Evolutionary conservation across 2,888 invertebrate species (phyloP).

Genomic region (Zygaena filipendulae): DNA sequence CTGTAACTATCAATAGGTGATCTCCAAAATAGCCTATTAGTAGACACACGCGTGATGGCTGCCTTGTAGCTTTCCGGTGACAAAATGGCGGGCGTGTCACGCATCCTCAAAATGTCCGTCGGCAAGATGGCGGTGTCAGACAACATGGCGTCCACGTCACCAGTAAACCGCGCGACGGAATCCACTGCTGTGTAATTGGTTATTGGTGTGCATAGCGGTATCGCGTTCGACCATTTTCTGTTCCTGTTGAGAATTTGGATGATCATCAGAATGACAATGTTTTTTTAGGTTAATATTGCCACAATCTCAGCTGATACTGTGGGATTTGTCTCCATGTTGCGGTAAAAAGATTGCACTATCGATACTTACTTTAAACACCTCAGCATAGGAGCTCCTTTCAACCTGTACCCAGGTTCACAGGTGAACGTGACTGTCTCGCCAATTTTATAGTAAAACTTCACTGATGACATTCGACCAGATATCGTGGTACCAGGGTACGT

Average conservation of each 20-base stretch:
- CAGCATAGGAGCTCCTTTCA: constrained; percentile 82
- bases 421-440: constrained; percentile 87
- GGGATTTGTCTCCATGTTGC: no score
- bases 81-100: constrained; percentile 53
- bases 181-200: constrained; percentile 50
- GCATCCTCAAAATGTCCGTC: constrained; percentile 42
- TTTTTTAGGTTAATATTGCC: not conserved
- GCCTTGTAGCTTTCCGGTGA: constrained; percentile 52
- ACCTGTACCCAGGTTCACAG: constrained; percentile 79
- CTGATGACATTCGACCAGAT: constrained; percentile 86
- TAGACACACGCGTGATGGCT: constrained; percentile 49
- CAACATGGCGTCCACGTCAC: constrained; percentile 58
- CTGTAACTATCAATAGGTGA: constrained; percentile 49
- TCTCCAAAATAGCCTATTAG: constrained; percentile 36
- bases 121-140: constrained; percentile 38
- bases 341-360: no score
- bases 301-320: no score
- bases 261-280: not conserved
- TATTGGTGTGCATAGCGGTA: constrained; percentile 75
- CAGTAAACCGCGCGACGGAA: constrained; percentile 46
- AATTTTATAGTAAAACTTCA: constrained; percentile 89
- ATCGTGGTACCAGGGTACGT: constrained; percentile 89
- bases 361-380: constrained; percentile 72
- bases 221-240: constrained; percentile 88
- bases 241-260: constrained; percentile 69